These are phyloP conservation scores for Linnaemya vulpina DNA, from an alignment of 2,888 invertebrate species.

Conservation along the genomic window DNA sequence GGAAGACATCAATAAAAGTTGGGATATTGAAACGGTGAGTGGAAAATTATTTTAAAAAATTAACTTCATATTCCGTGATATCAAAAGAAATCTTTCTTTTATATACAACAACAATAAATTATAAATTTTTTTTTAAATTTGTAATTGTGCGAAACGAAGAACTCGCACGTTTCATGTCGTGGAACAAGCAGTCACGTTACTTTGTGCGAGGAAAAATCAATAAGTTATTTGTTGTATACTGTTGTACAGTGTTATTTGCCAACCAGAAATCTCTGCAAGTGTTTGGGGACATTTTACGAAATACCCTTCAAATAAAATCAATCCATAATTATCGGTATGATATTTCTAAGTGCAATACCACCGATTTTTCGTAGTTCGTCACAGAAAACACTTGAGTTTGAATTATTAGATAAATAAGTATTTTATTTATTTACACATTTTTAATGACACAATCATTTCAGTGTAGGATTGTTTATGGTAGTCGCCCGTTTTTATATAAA, in stretches of 20 bases:
- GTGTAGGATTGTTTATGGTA: conserved; percentile 17
- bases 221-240: not conserved
- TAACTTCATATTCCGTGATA: too few species aligned
- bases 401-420: conserved; percentile 13
- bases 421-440: conserved; percentile 25
- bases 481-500: not conserved
- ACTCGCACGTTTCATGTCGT: not conserved
- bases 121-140: not conserved
- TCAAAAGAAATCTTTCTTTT: not conserved
- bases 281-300: not conserved
- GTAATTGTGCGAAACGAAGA: too few species aligned
- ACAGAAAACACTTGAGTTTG: conserved; percentile 21
- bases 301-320: not conserved
- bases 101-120: too few species aligned
- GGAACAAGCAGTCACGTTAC: too few species aligned
- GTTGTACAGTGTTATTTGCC: not conserved
- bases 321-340: conserved; percentile 9
- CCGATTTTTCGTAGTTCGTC: not conserved
- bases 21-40: conserved; percentile 48
- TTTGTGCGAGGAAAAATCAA: not conserved
- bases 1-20: conserved; percentile 36
- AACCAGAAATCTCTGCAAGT: not conserved
- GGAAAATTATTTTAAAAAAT: not conserved
- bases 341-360: conserved; percentile 19
- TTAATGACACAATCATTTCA: conserved; percentile 8